Conservation (phyloP, 53 echinoderm and acorn worm species). For the Pentamera pediparva region DNA sequence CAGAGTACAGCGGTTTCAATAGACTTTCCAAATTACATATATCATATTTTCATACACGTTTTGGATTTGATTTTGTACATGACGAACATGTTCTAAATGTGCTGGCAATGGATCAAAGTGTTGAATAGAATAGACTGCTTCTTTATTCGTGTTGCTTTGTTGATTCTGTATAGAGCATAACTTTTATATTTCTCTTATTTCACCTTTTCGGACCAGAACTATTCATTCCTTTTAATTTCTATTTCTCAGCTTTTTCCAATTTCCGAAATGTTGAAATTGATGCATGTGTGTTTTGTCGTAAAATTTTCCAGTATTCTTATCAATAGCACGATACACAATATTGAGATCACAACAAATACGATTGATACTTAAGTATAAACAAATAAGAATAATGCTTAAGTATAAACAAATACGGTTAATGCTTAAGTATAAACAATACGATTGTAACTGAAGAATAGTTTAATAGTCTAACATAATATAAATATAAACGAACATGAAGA, state of each 20-base stretch:
- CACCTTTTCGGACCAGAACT: not conserved
- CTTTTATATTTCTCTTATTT: too few species aligned
- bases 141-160: not conserved
- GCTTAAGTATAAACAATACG: too few species aligned
- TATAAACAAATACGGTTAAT: not conserved
- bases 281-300: too few species aligned
- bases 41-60: constrained; percentile 33
- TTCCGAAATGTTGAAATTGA: not conserved
- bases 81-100: constrained; percentile 31
- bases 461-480: too few species aligned
- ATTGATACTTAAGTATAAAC: not conserved
- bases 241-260: not conserved
- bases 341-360: too few species aligned
- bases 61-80: constrained; percentile 24
- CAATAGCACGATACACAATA: too few species aligned
- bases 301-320: too few species aligned
- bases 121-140: constrained; percentile 22
- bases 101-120: constrained; percentile 39
- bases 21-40: not conserved
- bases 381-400: not conserved
- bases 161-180: not conserved
- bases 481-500: too few species aligned
- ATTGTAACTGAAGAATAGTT: too few species aligned
- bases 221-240: not conserved
- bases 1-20: not conserved